Conservation (phyloP, 2,888 invertebrate genomes). For the Volucella bombylans region DNA sequence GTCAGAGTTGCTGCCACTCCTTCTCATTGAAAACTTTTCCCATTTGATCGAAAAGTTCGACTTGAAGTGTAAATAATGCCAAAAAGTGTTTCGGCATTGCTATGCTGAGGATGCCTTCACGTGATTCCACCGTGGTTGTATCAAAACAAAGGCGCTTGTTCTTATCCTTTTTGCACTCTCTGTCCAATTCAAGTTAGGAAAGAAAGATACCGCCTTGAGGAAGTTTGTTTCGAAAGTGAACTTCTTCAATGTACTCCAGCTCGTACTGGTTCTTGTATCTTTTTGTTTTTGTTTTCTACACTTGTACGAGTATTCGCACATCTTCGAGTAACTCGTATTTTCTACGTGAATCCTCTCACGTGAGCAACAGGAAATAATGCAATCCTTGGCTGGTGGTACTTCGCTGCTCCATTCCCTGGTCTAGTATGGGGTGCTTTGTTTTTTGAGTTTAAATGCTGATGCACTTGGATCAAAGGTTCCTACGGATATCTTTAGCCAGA, state of each 20-base stretch:
- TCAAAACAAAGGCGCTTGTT: slow-evolving; percentile 35
- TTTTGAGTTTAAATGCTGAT: slow-evolving; percentile 12
- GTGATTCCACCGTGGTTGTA: slow-evolving; percentile 40
- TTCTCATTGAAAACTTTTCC: slow-evolving; percentile 61
- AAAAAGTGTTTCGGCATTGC: slow-evolving; percentile 38
- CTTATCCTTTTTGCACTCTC: slow-evolving; percentile 1
- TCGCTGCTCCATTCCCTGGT: slow-evolving; percentile 7
- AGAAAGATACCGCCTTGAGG: slow-evolving; percentile 53
- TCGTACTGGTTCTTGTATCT: no score
- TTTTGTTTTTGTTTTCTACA: no score
- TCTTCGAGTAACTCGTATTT: slow-evolving; percentile 49
- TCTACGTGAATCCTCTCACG: slow-evolving; percentile 58
- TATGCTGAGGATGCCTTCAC: not conserved
- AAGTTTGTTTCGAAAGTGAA: slow-evolving; percentile 49
- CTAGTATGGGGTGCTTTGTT: slow-evolving; percentile 18
- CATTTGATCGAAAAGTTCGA: slow-evolving; percentile 72
- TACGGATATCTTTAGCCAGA: slow-evolving; percentile 40
- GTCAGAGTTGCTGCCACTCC: not conserved
- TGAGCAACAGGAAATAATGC: slow-evolving; percentile 64
- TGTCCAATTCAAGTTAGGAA: slow-evolving; percentile 21
- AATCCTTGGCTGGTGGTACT: not conserved
- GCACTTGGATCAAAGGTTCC: slow-evolving; percentile 54
- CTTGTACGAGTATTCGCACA: not conserved
- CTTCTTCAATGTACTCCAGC: slow-evolving; percentile 14
- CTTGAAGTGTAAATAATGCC: slow-evolving; percentile 69